These are phyloP conservation scores for Hydractinia symbiolongicarpus DNA, from an alignment of 30 jellyfish, hydroid and myxozoan species.

Conservation along the genomic window DNA sequence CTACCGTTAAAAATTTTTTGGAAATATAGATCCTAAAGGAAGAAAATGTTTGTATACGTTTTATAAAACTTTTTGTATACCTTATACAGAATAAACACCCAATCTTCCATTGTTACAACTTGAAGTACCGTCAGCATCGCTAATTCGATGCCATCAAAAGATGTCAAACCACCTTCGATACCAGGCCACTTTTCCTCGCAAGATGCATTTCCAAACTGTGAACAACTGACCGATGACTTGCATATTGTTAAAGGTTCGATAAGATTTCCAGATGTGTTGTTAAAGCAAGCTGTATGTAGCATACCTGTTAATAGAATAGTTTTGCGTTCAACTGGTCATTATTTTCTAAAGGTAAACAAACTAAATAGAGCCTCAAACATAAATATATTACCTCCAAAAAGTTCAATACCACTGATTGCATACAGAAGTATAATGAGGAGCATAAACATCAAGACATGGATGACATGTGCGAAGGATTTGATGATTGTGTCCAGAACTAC, in stretches of 20 bases:
- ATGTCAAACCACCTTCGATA: conserved; percentile 21
- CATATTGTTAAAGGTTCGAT: neutral
- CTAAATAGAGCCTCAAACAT: neutral
- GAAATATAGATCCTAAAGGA: too few species aligned
- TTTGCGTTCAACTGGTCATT: neutral
- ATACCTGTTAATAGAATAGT: conserved; percentile 25
- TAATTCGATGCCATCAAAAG: conserved; percentile 55
- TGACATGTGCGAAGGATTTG: conserved; percentile 38
- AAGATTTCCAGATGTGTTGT: neutral
- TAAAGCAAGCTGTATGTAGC: conserved; percentile 45
- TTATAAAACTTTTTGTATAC: conserved; percentile 10
- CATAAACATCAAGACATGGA: conserved; percentile 64
- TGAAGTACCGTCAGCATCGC: conserved; percentile 62
- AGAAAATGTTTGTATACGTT: too few species aligned
- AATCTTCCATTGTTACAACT: conserved; percentile 64
- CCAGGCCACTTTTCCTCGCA: conserved; percentile 53
- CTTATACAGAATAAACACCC: conserved; percentile 40
- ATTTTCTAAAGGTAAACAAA: neutral
- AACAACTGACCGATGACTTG: conserved; percentile 1
- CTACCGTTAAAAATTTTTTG: too few species aligned
- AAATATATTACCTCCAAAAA: conserved; percentile 62
- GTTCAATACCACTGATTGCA: conserved; percentile 70
- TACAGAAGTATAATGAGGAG: conserved; percentile 39
- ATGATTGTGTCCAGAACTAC: conserved; percentile 64
- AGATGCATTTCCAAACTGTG: conserved; percentile 1